phyloP scores from a whole-genome alignment of 2,888 invertebrate species.

The Rhabditophanes sp. region DNA sequence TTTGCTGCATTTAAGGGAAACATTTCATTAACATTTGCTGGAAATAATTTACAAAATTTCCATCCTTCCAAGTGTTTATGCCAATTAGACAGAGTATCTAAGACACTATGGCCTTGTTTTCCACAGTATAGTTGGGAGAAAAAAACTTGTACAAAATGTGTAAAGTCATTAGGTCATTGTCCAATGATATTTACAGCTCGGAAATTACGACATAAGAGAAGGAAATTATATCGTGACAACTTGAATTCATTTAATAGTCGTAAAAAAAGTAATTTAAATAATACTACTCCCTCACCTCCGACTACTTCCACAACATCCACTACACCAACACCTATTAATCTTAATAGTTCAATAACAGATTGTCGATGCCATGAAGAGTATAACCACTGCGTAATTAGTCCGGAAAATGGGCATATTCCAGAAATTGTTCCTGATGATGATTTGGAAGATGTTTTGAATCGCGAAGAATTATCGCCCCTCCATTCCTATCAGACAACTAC shows the following conservation, averaged over 20 bases:
- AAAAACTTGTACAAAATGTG: conserved; percentile 35
- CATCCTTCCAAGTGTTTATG: conserved; percentile 30
- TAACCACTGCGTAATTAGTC: conserved; percentile 38
- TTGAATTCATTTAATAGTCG: too few relatives aligned
- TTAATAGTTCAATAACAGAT: too few relatives aligned
- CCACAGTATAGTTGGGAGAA: conserved; percentile 42
- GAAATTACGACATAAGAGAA: too few relatives aligned
- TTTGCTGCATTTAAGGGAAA: conserved; percentile 27
- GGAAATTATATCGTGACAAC: too few relatives aligned
- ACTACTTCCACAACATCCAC: too few relatives aligned
- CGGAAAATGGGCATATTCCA: conserved; percentile 36
- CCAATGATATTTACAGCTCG: conserved; percentile 39
- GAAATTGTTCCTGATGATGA: conserved; percentile 36
- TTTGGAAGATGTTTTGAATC: too few relatives aligned
- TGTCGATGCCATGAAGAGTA: conserved; percentile 41
- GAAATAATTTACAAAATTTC: conserved; percentile 12
- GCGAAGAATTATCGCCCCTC: too few relatives aligned
- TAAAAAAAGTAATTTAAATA: too few relatives aligned
- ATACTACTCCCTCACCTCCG: too few relatives aligned
- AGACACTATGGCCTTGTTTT: conserved; percentile 41
- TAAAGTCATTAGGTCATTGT: conserved; percentile 34
- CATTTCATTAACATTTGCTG: conserved; percentile 10
- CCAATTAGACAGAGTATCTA: conserved; percentile 34
- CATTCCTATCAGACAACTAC: conserved; percentile 9
- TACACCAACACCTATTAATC: too few relatives aligned